Base-by-base conservation (phyloP, 2,113 vertebrate genomes). In the Pithys albifrons region DNA sequence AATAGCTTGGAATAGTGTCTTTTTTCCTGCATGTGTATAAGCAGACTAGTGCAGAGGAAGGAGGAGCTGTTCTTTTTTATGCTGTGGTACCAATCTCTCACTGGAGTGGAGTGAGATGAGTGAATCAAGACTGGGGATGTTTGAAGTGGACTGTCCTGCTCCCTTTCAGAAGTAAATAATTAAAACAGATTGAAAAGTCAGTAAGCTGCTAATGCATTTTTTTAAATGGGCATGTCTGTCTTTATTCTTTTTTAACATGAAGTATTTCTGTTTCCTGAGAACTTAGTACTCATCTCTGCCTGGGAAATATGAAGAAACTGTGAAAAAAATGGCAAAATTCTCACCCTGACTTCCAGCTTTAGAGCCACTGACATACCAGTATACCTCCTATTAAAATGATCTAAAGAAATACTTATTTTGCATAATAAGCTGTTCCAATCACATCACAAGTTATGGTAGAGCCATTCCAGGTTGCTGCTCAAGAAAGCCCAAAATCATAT, bases 41-140 rank as follows among this genome's bases (percentile, higher is more conserved):
- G 28, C n/a, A 88, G 61, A 37, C 6, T 28, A 29, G 33, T 41
- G 22, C 48, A 78, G 82, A 78, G 10, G 51, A 39, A 87, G 28
- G 4, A 43, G 6, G 6, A 86, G 43, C 22, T 85, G 17, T 29
- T 71, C 43, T 71, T 46, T 27, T n/a, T 48, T n/a, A 39, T 75
- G 24, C 14, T 0, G 0, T 17, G 12, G 54, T 33, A 51, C 39
- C 76, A 7, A 28, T 58, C n/a, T 66, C 29, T 65, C 76, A 29
- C 23, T 54, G 12, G 43, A 54, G 28, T 4, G 10, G 10, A 54
- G 7, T 11, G 39, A 79, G 61, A 46, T 27, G 52, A 72, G 16
- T 2, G 2, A 76, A 51, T 20, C 29, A 59, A 82, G 39, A 3
- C 29, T 51, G 14, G 8, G 10, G 28, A 25, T 54, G 15, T 55